Conservation (phyloP, 1,140 invertebrate genomes). For the Euura lappo region DNA sequence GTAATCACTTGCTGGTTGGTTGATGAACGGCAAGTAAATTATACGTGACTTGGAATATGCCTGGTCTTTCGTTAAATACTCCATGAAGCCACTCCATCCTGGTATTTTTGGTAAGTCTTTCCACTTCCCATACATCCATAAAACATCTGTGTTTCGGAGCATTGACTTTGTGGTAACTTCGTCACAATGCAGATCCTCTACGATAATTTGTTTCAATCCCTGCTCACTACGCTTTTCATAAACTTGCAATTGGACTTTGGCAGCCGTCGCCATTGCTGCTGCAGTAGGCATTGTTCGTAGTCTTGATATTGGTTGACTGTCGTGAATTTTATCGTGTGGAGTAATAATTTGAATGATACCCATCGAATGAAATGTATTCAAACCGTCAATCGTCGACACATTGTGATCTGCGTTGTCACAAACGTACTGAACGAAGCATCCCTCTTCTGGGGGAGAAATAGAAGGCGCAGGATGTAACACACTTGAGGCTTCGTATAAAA, state of each 20-base stretch:
- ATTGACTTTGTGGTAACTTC: not conserved
- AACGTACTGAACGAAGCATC: slow-evolving; percentile 39
- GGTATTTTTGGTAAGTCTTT: slow-evolving; percentile 18
- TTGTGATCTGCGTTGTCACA: slow-evolving; percentile 34
- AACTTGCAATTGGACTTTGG: not conserved
- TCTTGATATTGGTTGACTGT: not conserved
- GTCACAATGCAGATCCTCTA: slow-evolving; percentile 11
- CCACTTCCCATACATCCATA: slow-evolving; percentile 41
- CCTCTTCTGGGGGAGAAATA: slow-evolving; percentile 14
- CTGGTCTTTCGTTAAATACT: slow-evolving; percentile 26
- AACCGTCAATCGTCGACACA: slow-evolving; percentile 26
- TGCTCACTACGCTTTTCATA: not conserved
- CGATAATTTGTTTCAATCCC: slow-evolving; percentile 11
- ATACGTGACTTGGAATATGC: slow-evolving; percentile 24
- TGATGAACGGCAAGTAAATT: slow-evolving; percentile 28
- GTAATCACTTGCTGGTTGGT: slow-evolving; percentile 23
- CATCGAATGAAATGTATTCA: slow-evolving; percentile 30
- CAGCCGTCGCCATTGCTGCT: not conserved
- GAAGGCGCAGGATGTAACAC: slow-evolving; percentile 22
- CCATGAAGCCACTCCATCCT: slow-evolving; percentile 42
- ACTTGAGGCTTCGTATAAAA: slow-evolving; percentile 34
- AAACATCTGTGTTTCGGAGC: slow-evolving; percentile 27
- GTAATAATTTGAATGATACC: slow-evolving; percentile 42
- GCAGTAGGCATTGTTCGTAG: not conserved
- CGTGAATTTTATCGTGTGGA: slow-evolving; percentile 13